A percentile compares a stretch with the other conserved stretches of the same genome.
These are phyloP conservation scores for Lathronympha strigana DNA, from an alignment of 2,888 invertebrate genomes.

Conservation along the genomic window DNA sequence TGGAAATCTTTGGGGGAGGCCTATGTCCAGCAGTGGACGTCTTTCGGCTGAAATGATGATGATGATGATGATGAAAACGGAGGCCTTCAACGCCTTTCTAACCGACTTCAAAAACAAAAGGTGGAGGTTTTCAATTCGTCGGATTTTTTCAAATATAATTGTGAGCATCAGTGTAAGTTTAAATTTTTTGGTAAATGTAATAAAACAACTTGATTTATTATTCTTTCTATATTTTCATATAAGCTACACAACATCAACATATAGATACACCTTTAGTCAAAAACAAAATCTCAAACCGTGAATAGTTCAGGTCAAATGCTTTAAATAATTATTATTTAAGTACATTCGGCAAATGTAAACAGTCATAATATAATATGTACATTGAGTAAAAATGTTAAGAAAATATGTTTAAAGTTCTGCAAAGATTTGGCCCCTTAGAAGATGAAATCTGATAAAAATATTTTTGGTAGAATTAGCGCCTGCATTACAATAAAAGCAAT, in stretches of 20 bases:
- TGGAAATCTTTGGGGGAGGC: too few species aligned
- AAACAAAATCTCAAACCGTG: not conserved
- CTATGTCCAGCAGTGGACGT: too few species aligned
- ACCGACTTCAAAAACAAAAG: too few species aligned
- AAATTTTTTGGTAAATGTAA: not conserved
- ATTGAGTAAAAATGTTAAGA: not conserved
- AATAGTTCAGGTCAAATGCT: too few species aligned
- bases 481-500: not conserved
- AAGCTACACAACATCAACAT: constrained; percentile 35
- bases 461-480: not conserved
- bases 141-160: too few species aligned
- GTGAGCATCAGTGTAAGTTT: too few species aligned
- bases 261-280: constrained; percentile 30
- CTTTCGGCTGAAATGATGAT: too few species aligned
- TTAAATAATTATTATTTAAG: not conserved
- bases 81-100: too few species aligned
- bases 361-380: not conserved
- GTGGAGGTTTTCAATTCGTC: too few species aligned
- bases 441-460: not conserved
- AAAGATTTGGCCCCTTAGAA: constrained; percentile 13
- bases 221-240: too few species aligned
- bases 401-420: not conserved
- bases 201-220: constrained; percentile 14
- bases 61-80: too few species aligned
- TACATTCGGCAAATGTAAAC: not conserved